phyloP scores from a whole-genome alignment of 2,888 invertebrate genomes.

The Thelaira solivaga region DNA sequence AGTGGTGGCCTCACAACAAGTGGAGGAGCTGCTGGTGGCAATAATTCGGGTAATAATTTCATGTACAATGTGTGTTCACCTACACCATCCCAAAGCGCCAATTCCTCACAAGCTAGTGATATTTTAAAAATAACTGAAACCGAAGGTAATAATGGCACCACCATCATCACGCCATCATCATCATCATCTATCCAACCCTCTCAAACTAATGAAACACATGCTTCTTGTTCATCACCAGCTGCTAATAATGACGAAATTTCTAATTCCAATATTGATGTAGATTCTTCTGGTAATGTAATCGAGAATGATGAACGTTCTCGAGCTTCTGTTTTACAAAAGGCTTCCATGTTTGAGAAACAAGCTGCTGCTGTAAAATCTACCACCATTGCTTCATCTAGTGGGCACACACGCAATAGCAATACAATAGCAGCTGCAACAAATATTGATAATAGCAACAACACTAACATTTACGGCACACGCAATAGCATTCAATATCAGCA shows the following conservation, averaged over 20 bases:
- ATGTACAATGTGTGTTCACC: slow-evolving; percentile 72
- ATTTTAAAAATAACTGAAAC: slow-evolving; percentile 75
- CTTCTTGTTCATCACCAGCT: slow-evolving; percentile 45
- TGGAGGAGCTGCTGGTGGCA: slow-evolving; percentile 54
- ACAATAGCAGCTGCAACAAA: slow-evolving; percentile 17
- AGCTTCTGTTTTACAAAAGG: slow-evolving; percentile 77
- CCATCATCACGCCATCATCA: neutral
- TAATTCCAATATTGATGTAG: slow-evolving; percentile 60
- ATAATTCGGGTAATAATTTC: slow-evolving; percentile 67
- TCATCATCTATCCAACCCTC: slow-evolving; percentile 18
- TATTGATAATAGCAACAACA: slow-evolving; percentile 29
- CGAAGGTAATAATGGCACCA: slow-evolving; percentile 56
- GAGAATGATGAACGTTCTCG: slow-evolving; percentile 75
- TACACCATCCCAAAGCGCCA: slow-evolving; percentile 68
- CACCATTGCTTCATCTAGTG: slow-evolving; percentile 29
- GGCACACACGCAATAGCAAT: slow-evolving; percentile 34
- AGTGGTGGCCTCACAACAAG: slow-evolving; percentile 66
- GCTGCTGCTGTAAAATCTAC: slow-evolving; percentile 69
- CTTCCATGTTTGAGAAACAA: slow-evolving; percentile 77
- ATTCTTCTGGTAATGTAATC: slow-evolving; percentile 64
- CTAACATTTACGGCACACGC: slow-evolving; percentile 60
- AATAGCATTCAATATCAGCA: slow-evolving; percentile 46
- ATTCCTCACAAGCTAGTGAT: slow-evolving; percentile 67
- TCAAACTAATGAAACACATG: slow-evolving; percentile 25
- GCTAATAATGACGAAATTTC: slow-evolving; percentile 48